Conservation (phyloP, 2,888 invertebrate genomes). For the Tethea ocularis region DNA sequence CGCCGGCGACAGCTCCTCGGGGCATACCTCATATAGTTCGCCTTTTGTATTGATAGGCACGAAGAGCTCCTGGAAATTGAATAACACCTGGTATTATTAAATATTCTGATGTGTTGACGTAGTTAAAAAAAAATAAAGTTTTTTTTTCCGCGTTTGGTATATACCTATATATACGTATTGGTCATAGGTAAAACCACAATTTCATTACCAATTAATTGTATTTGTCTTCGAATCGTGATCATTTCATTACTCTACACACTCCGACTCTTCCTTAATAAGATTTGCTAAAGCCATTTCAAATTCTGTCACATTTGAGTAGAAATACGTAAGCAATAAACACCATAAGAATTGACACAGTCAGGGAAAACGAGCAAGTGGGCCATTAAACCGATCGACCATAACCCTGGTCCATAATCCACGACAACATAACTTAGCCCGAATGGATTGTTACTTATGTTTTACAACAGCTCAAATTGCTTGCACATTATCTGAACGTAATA, state of each 20-base stretch:
- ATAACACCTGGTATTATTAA: conserved; percentile 22
- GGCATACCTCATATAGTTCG: conserved; percentile 87
- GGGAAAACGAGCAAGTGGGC: conserved; percentile 3
- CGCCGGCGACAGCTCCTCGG: conserved; percentile 79
- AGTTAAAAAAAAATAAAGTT: too few species aligned
- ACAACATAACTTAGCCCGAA: conserved; percentile 11
- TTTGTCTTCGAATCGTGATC: background rate
- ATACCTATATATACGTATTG: too few species aligned
- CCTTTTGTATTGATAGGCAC: conserved; percentile 90
- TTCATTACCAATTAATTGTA: too few species aligned
- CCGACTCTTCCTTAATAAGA: background rate
- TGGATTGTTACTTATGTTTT: conserved; percentile 1
- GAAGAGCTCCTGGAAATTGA: conserved; percentile 85
- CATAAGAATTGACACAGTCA: background rate
- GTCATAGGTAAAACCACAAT: too few species aligned
- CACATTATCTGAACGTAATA: background rate
- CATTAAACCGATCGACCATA: conserved; percentile 11
- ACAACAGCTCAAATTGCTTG: background rate
- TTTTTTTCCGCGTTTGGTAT: too few species aligned
- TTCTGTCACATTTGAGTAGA: conserved; percentile 1
- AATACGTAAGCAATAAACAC: background rate
- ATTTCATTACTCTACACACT: background rate
- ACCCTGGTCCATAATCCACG: conserved; percentile 12
- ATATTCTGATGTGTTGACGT: too few species aligned
- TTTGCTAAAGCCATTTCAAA: background rate